These are phyloP conservation scores for Bujurquina vittata DNA, from an alignment of 2,113 vertebrate species.

Conservation along the genomic window DNA sequence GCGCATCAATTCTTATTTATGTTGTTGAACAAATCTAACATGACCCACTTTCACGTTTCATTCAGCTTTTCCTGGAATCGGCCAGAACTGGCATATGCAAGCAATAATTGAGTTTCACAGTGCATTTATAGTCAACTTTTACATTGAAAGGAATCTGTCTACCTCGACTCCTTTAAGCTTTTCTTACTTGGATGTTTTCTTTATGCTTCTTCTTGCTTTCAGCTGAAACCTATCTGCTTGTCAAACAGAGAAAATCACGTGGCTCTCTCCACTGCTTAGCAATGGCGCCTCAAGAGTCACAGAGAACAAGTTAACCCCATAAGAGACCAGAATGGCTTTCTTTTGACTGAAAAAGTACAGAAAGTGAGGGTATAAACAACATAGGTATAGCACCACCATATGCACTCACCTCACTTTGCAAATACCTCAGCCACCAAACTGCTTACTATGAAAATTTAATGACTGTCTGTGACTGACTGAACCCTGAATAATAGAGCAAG, in stretches of 20 bases:
- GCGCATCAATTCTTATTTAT: conserved; percentile 41
- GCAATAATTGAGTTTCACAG: conserved; percentile 30
- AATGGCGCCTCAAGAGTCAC: conserved; percentile 13
- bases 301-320: neutral
- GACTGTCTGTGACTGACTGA: conserved; percentile 77
- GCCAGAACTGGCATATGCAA: neutral
- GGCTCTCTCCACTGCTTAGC: neutral
- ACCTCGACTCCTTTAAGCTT: neutral
- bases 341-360: conserved; percentile 6
- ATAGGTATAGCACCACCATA: conserved; percentile 48
- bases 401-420: conserved; percentile 70
- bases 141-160: neutral
- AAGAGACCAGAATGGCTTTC: neutral
- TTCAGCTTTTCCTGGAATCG: conserved; percentile 17
- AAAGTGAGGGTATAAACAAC: conserved; percentile 38
- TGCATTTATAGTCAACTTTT: neutral
- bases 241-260: conserved; percentile 2
- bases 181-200: neutral
- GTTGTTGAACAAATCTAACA: conserved; percentile 46
- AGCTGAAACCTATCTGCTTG: neutral
- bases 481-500: conserved; percentile 76
- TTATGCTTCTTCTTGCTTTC: neutral
- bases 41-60: conserved; percentile 55
- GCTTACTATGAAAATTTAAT: conserved; percentile 81
- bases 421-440: conserved; percentile 73